phyloP scores from a whole-genome alignment of 1,140 invertebrate genomes.

The Drosophila sproati region DNA sequence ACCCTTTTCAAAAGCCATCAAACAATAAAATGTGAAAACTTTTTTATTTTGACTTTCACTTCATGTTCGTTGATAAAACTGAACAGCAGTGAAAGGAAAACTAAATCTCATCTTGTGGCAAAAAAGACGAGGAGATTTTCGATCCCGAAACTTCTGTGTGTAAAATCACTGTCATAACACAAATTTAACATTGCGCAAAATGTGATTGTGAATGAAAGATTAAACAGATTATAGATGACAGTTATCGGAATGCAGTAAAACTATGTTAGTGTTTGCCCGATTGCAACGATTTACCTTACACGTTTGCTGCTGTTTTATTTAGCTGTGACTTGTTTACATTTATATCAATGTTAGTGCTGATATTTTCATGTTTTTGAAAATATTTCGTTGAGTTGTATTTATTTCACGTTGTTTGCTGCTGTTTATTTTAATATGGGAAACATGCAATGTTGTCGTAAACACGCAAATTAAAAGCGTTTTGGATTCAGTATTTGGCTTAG shows the following conservation, averaged over 20 bases:
- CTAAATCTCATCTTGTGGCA: conserved; percentile 11
- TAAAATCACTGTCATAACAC: conserved; percentile 22
- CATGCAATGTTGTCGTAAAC: conserved; percentile 70
- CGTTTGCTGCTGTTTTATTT: too few relatives aligned
- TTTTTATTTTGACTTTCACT: conserved; percentile 46
- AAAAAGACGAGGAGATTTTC: conserved; percentile 6
- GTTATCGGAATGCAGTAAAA: conserved; percentile 8
- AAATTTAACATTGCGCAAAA: conserved; percentile 36
- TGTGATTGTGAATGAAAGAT: not conserved
- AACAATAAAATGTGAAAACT: conserved; percentile 48
- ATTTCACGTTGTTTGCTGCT: conserved; percentile 15
- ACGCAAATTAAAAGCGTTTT: conserved; percentile 70
- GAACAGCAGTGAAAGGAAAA: not conserved
- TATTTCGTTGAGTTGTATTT: conserved; percentile 29
- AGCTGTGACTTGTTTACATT: not conserved
- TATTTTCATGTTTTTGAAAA: conserved; percentile 31
- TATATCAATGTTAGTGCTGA: conserved; percentile 10
- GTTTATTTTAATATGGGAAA: conserved; percentile 29
- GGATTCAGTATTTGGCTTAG: conserved; percentile 21
- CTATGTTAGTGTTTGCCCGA: not conserved
- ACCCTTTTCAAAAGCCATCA: conserved; percentile 26
- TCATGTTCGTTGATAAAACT: conserved; percentile 31
- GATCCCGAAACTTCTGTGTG: conserved; percentile 20
- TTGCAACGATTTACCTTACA: not conserved
- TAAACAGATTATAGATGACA: not conserved